Base-by-base conservation (phyloP, 2,888 invertebrate species). In the Crioceris asparagi region DNA sequence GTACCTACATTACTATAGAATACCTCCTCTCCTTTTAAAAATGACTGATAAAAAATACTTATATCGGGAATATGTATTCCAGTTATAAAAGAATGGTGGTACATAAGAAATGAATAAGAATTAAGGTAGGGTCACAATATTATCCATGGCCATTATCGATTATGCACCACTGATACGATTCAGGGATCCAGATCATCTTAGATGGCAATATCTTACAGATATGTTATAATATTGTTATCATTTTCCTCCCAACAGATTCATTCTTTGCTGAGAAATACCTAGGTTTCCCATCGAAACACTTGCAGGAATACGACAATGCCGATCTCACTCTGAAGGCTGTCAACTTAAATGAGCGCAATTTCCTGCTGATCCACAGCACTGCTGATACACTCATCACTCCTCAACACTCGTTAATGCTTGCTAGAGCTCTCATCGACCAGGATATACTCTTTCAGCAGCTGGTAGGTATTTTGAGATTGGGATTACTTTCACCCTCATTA, bases 221-320 rank as follows among this genome's bases (percentile, higher is more conserved):
- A n/a, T n/a, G n/a, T n/a, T n/a, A n/a, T n/a, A n/a, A n/a, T n/a
- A n/a, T n/a, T n/a, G n/a, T n/a, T n/a, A n/a, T n/a, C n/a, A n/a
- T n/a, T n/a, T n/a, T n/a, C n/a, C n/a, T n/a, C n/a, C n/a, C n/a
- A 64, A 17, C 60, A 87, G 86, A 85, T 65, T 85, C 93, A 4
- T 86, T 81, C 52, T 93, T 87, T 68, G 83, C 91, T 41, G 93
- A 94, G 67, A 75, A 90, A 25, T 90, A 87, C 65, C 77, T 88
- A 71, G 88, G 90, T 1, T 68, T 71, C 36, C 73, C 74, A 25
- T 70, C 74, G 2, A 79, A 80, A 51, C 78, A 83, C 61, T 66
- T 74, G 50, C 64, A 72, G 16, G 76, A 78, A n/a, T 77, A 84
- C 53, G 79, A 80, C 52, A 81, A 78, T 41, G 75, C 82, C 18